Base-by-base conservation (phyloP, 2,888 invertebrate genomes). In the Marasmarcha lunaedactyla region DNA sequence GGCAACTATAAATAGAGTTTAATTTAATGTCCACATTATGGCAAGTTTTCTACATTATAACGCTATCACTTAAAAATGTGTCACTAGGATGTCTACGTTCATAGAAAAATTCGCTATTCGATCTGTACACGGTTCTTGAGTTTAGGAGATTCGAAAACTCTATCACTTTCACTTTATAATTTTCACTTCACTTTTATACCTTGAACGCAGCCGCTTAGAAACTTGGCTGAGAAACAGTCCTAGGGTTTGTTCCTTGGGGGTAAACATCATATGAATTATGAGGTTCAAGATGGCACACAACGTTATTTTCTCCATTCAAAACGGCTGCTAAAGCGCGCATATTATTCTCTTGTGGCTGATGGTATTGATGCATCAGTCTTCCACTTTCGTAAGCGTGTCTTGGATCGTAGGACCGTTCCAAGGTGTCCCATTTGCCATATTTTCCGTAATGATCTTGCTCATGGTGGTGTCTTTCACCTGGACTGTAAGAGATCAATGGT, bases 261-360 rank as follows among this genome's bases (percentile, higher is more conserved):
- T 83, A 83, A 0, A 70, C 79, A 49, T 83, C 83, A 48, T 83
- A 83, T 1, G 81, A 71, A 44, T 85, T 88, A 46, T 87, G 89
- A 30, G 93, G 93, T 66, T 94, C 93, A 55, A 94, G 71, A 63
- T 93, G 93, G 70, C 94, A 94, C 42, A 94, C 92, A 43, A 94
- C 94, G 44, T 93, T 93, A 58, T 90, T 90, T 57, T 92, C 90
- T 35, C 94, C 93, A 63, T 94, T 92, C 39, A 94, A 79, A 45
- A 94, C 94, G 10, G 94, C 94, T 15, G 94, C 90, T 47, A 88
- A 52, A 6, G 88, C 87, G 46, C 88, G 70, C 69, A 86, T 86
- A 43, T 86, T 84, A 52, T 78, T 87, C 45, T 83, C 84, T 25
- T 79, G 81, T 1, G 86, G 86, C 49, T 84, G 81, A 42, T 85